Base-by-base conservation (phyloP, 2,113 vertebrate genomes). In the Tupaia tana region DNA sequence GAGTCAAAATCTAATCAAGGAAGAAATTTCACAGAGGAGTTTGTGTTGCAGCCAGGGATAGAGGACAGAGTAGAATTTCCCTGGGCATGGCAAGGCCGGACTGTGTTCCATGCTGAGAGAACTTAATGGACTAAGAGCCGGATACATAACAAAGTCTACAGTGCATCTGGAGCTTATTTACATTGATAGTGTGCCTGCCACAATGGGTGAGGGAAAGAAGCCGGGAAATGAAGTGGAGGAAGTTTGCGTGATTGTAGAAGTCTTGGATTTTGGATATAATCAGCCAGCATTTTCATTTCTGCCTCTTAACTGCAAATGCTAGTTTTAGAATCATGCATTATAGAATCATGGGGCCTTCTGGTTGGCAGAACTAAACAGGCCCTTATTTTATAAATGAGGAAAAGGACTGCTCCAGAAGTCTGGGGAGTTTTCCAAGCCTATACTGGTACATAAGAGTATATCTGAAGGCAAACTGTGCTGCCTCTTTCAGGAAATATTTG, bases 331-430 rank as follows among this genome's bases (percentile, higher is more conserved):
- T 1, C n/a, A 22, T 71, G 10, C 15, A 69, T 43, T 24, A 0
- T 79, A 61, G 91, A 80, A 81, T 73, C 6, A 7, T 52, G 29
- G 19, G 74, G 34, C 1, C 31, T 89, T 91, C 14, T 81, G 54
- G 14, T 29, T 83, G 31, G 20, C n/a, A 89, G 15, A 79, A 67
- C 61, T 19, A n/a, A 14, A 25, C 43, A 54, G 15, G 54, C 71
- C 63, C 22, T 43, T 82, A 1, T 83, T 84, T 96, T 94, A 82
- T 63, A 92, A 25, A 75, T 56, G 89, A 93, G 61, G 69, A 43
- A 85, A 91, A 81, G 29, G 9, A 78, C 29, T 89, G 5, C 54
- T 85, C 0, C 15, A 29, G 24, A 64, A 27, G 29, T 61, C 81
- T 77, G 78, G 59, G 73, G 89, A 71, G 14, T 12, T 94, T 77